Conservation (phyloP, 2,797 vertebrate genomes). For the Ceyx erithaca region DNA sequence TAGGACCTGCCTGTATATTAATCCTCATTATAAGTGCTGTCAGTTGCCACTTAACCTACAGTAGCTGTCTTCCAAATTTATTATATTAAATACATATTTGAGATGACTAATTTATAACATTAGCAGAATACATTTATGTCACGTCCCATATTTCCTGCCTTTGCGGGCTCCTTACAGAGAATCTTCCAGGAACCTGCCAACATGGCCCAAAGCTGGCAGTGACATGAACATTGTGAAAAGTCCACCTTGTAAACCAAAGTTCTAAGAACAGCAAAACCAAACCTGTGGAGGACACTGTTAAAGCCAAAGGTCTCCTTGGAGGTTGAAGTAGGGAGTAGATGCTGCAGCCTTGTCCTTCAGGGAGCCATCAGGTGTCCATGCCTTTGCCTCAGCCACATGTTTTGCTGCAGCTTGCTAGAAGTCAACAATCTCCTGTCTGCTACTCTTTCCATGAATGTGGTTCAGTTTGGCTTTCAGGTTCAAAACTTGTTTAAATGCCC, state of each 20-base stretch:
- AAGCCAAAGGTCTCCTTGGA: not conserved
- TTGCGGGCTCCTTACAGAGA: not conserved
- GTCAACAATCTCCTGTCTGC: not conserved
- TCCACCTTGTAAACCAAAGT: not conserved
- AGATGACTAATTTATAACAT: slow-evolving; percentile 63
- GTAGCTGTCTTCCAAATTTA: slow-evolving; percentile 58
- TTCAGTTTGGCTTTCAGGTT: not conserved
- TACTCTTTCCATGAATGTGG: not conserved
- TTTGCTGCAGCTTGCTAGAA: not conserved
- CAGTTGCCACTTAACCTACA: slow-evolving; percentile 62
- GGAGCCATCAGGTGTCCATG: not conserved
- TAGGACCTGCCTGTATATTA: slow-evolving; percentile 53
- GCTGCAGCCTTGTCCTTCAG: rapidly evolving
- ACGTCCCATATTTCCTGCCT: not conserved
- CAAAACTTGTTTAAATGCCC: not conserved
- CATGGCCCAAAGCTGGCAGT: rapidly evolving
- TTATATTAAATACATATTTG: slow-evolving; percentile 69
- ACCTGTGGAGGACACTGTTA: not conserved
- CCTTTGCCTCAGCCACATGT: not conserved
- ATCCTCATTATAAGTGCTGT: slow-evolving; percentile 63
- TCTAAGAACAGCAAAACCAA: not conserved
- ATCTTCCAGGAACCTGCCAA: not conserved
- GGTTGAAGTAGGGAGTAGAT: not conserved
- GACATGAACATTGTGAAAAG: not conserved
- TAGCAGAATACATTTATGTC: slow-evolving; percentile 59